Percentiles rank a stretch among this genome's conserved stretches.
These are phyloP conservation scores for Polylopha cassiicola DNA, from an alignment of 2,888 invertebrate species.

Conservation along the genomic window DNA sequence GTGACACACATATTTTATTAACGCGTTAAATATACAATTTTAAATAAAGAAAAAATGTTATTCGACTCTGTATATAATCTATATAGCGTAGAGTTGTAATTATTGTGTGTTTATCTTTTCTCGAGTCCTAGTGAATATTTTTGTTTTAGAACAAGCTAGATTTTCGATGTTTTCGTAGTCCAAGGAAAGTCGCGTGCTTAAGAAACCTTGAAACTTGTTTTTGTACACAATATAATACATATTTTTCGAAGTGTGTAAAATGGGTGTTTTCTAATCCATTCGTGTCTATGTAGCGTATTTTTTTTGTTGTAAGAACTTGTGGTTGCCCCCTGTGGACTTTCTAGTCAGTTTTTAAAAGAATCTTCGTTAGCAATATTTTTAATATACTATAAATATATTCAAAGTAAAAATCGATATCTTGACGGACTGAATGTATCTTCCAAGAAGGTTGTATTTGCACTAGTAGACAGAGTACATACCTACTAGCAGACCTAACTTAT, in stretches of 20 bases:
- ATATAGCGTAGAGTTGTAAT: conserved; percentile 32
- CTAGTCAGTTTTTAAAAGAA: background rate
- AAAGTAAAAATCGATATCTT: conserved; percentile 42
- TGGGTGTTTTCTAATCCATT: conserved; percentile 44
- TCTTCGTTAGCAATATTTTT: conserved; percentile 52
- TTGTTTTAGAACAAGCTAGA: conserved; percentile 66
- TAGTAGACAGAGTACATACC: too few species aligned
- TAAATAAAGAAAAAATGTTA: too few species aligned
- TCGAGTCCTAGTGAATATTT: conserved; percentile 41
- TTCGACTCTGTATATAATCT: too few species aligned
- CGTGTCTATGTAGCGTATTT: conserved; percentile 40
- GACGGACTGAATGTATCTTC: conserved; percentile 21
- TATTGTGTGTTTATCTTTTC: conserved; percentile 44
- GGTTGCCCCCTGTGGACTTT: background rate
- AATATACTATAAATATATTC: conserved; percentile 39
- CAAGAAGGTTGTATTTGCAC: conserved; percentile 21
- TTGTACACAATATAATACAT: conserved; percentile 58
- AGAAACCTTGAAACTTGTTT: conserved; percentile 41
- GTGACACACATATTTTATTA: too few species aligned
- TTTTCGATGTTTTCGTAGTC: conserved; percentile 63
- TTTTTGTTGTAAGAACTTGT: conserved; percentile 27
- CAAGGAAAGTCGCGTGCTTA: too few species aligned
- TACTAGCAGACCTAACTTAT: too few species aligned
- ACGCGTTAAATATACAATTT: too few species aligned
- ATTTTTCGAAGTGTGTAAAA: conserved; percentile 70